A percentile compares a stretch with the other conserved stretches of the same genome.
Conservation (phyloP, 2,888 invertebrate species). For the Bruchidius siliquastri region DNA sequence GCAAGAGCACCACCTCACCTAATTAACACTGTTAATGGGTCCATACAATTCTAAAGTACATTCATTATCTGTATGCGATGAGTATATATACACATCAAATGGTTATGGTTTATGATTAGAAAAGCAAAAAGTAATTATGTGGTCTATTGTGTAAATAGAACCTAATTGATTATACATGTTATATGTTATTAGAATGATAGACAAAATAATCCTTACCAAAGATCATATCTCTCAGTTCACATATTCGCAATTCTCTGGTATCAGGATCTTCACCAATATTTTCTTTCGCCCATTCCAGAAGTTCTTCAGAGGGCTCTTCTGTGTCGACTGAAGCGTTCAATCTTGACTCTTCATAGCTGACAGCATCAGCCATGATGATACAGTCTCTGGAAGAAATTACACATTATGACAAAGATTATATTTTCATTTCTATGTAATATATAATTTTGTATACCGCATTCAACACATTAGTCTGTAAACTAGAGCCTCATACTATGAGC, state of each 20-base stretch:
- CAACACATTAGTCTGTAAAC: no score
- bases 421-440: background rate
- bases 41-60: background rate
- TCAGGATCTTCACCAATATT: constrained; percentile 28
- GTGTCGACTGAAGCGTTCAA: constrained; percentile 55
- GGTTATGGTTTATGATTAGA: background rate
- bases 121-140: no score
- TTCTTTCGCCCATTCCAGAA: constrained; percentile 28
- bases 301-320: constrained; percentile 53
- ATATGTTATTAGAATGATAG: no score
- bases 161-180: no score
- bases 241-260: constrained; percentile 22
- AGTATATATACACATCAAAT: background rate
- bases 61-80: background rate
- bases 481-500: no score
- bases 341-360: constrained; percentile 46
- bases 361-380: background rate
- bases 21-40: no score
- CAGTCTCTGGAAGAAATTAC: background rate
- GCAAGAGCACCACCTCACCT: background rate
- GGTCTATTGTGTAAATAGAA: no score
- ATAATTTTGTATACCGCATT: no score
- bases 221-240: constrained; percentile 66
- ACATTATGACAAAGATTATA: background rate
- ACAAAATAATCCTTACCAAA: constrained; percentile 59